Evolutionary conservation across 1,140 invertebrate species (phyloP), one percentile per base, ranked within the genome.

Genomic region (Drosophila neocordata): DNA sequence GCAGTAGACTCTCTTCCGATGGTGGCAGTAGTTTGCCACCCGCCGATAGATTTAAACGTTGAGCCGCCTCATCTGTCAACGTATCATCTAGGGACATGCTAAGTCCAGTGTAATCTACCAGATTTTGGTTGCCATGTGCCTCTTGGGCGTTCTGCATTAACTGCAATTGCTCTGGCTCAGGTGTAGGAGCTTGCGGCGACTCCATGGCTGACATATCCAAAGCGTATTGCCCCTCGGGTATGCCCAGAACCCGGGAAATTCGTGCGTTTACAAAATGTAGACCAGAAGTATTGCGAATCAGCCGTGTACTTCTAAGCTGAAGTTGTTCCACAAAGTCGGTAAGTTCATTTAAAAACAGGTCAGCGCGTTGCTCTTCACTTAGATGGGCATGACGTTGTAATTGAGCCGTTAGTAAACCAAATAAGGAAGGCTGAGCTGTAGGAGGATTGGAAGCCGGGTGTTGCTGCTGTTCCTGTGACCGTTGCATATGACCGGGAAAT

Each of bases 21-120:
- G 90, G 88, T 31, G 90, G 90, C 41, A 91, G 18, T 2, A 91
- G 57, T 61, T 91, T 90, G 5, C 89, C 89, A 15, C 89, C 90
- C 9, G 80, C 90, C 13, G 90, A 90, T 6, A 91, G 59, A 75
- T 91, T 91, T 3, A 91, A 51, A 0, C 88, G 88, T 13, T 91
- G 89, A n/a, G 90, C 90, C 13, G 90, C 90, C 48, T 91, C 89
- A 64, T 91, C 89, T 0, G 90, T 91, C 1, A 91, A 70, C 5
- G 90, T 91, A 35, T 91, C 80, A 58, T 91, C 90, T 7, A 91
- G 52, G 5, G 90, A 91, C 74, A 91, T 91, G 38, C 90, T 91
- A 0, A 91, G 53, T 4, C 84, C 83, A 1, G 89, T 74, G 70
- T 90, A 89, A 11, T 88, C 83, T 7, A 89, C 83, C 20, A 88